Evolutionary conservation across 2,113 vertebrate species (phyloP).

Genomic region (Symphodus melops): DNA sequence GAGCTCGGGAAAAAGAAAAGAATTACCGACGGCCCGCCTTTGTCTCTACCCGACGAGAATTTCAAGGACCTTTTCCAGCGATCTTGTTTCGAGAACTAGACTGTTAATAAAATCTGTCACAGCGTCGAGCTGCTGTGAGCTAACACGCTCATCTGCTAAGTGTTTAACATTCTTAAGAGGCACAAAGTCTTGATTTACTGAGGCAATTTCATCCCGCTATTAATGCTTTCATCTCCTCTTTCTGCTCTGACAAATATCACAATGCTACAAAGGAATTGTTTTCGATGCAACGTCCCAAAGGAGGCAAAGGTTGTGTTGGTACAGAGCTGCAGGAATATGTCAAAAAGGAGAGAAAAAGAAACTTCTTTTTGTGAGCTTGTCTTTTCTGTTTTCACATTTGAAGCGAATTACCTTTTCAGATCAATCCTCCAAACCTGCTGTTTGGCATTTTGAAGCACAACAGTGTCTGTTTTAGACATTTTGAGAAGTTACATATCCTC

Average conservation of each 20-base stretch:
- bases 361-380: neutral
- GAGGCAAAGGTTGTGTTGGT: neutral
- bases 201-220: constrained; percentile 42
- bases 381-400: too few relatives aligned
- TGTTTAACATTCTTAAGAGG: constrained; percentile 47
- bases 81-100: constrained; percentile 20
- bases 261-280: constrained; percentile 19
- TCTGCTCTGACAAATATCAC: constrained; percentile 40
- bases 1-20: constrained; percentile 41
- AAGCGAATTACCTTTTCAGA: too few relatives aligned
- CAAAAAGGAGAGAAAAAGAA: constrained; percentile 2
- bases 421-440: neutral
- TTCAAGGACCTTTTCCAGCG: constrained; percentile 49
- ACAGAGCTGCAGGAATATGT: constrained; percentile 25
- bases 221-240: constrained; percentile 8
- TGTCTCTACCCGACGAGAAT: constrained; percentile 35
- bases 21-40: constrained; percentile 35
- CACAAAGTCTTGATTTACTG: constrained; percentile 43
- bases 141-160: constrained; percentile 12
- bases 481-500: constrained; percentile 9
- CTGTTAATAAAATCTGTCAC: constrained; percentile 43
- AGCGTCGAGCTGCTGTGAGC: constrained; percentile 17
- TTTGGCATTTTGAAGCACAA: constrained; percentile 40
- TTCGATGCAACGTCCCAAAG: constrained; percentile 33
- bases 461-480: constrained; percentile 18